Evolutionary conservation across 1,140 invertebrate species (phyloP).

Genomic region (Pemphigus obesinymphae): DNA sequence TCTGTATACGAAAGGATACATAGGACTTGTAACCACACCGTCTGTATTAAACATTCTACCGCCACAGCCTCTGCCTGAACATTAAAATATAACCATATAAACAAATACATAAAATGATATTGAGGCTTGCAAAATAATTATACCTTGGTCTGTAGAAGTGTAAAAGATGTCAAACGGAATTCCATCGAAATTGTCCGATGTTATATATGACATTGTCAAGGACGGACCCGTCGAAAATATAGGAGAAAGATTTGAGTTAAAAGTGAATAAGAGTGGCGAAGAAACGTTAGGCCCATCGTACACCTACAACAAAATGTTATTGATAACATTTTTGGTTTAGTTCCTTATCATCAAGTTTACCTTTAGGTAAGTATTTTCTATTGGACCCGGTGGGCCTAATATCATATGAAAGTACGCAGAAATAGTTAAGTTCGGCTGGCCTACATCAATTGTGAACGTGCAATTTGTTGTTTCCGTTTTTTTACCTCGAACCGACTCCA

Average conservation of each 20-base stretch:
- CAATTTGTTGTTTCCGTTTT: not conserved
- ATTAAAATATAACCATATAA: not conserved
- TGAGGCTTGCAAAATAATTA: too few relatives aligned
- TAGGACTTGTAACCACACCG: constrained; percentile 70
- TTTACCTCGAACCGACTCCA: not conserved
- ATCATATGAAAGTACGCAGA: not conserved
- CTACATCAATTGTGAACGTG: not conserved
- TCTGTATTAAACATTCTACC: constrained; percentile 77
- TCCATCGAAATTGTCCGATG: too few relatives aligned
- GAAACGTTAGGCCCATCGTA: not conserved
- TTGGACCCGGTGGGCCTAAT: accelerated
- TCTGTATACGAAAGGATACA: constrained; percentile 68
- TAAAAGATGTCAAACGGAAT: not conserved
- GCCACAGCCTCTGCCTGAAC: constrained; percentile 55
- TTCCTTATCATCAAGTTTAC: not conserved
- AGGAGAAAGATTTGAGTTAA: not conserved
- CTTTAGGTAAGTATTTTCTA: not conserved
- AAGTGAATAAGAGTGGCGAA: not conserved
- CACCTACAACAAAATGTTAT: not conserved
- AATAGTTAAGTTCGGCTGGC: not conserved
- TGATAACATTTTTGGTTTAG: too few relatives aligned
- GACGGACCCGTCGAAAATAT: not conserved
- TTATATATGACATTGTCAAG: not conserved
- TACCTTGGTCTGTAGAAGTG: constrained; percentile 21
- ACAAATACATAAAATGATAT: too few relatives aligned